These are phyloP conservation scores for Bombylius discolor DNA, from an alignment of 2,888 invertebrate genomes.

Conservation along the genomic window DNA sequence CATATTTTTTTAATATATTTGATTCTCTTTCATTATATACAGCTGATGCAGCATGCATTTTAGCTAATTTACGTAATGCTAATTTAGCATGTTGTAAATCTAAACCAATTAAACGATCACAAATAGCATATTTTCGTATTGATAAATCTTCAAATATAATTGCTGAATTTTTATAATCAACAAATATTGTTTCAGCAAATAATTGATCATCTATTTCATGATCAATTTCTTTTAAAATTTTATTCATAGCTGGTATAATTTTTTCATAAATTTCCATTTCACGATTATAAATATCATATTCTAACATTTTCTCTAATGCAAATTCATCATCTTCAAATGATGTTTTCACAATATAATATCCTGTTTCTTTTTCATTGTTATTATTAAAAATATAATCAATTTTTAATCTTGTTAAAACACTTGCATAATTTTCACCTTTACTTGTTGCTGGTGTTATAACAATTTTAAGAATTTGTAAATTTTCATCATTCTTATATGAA, in stretches of 20 bases:
- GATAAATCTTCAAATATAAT: conserved; percentile 32
- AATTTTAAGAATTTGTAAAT: conserved; percentile 17
- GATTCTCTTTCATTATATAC: conserved; percentile 34
- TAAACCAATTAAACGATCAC: conserved; percentile 28
- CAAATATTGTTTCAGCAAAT: conserved; percentile 28
- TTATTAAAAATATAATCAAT: conserved; percentile 6
- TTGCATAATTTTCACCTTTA: conserved; percentile 27
- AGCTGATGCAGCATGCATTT: conserved; percentile 40
- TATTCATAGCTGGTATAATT: conserved; percentile 28
- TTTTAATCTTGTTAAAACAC: conserved; percentile 22
- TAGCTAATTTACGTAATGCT: conserved; percentile 36
- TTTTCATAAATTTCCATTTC: conserved; percentile 32
- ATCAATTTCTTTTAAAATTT: conserved; percentile 20
- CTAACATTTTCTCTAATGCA: conserved; percentile 22
- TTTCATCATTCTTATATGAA: conserved; percentile 18
- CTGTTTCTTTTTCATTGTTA: conserved; percentile 7
- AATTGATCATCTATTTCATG: conserved; percentile 23
- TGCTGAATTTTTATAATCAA: conserved; percentile 26
- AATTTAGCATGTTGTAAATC: conserved; percentile 34
- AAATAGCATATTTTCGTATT: conserved; percentile 24
- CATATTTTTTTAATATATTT: conserved; percentile 12
- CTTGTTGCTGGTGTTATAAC: conserved; percentile 20
- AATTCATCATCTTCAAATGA: conserved; percentile 28
- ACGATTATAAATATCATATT: conserved; percentile 32
- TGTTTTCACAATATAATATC: conserved; percentile 27